Base-by-base conservation (phyloP, 2,113 vertebrate species). In the Sceloporus tristichus region DNA sequence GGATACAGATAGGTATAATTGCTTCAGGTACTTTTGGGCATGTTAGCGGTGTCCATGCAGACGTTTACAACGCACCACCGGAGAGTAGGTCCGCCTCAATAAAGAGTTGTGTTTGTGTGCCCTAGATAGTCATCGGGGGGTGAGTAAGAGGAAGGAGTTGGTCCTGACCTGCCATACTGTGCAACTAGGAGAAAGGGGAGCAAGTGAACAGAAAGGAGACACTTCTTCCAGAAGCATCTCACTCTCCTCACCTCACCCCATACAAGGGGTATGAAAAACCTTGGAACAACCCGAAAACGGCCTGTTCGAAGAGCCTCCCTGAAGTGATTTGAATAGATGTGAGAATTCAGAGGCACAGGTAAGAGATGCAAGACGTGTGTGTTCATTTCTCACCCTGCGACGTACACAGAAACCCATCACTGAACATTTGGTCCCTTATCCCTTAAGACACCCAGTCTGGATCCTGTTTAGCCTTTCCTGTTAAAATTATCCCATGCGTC, bases 401-500 rank as follows among this genome's bases (percentile, higher is more conserved):
- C 48, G 7, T 48, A 48, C 4, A 6, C 48, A 48, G 5, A 48
- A 48, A 95, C 93, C 94, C 94, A 96, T 96, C 94, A 29, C 95
- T 94, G 91, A 96, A 95, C 89, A 95, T 96, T 97, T 97, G 95
- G 96, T 97, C 96, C 96, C 95, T 96, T 96, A 95, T 94, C 94
- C 92, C 96, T 34, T 34, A 34, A 34, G 34, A 34, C 34, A 34
- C 34, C 34, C 34, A 34, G 34, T 34, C 34, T 95, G 54, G 48
- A 0, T 93, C 91, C 81, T 87, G 91, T 92, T 94, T 94, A 94
- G 87, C 95, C 94, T 95, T 91, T 95, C 96, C 94, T 96, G 92
- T 91, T 89, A 94, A 93, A 95, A 96, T 93, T 48, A 48, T 95
- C 95, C 95, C 95, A 92, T 93, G 2, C 4, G 90, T 92, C 94